These are phyloP conservation scores for Protobothrops mucrosquamatus DNA, from an alignment of 2,113 vertebrate genomes.

Conservation along the genomic window DNA sequence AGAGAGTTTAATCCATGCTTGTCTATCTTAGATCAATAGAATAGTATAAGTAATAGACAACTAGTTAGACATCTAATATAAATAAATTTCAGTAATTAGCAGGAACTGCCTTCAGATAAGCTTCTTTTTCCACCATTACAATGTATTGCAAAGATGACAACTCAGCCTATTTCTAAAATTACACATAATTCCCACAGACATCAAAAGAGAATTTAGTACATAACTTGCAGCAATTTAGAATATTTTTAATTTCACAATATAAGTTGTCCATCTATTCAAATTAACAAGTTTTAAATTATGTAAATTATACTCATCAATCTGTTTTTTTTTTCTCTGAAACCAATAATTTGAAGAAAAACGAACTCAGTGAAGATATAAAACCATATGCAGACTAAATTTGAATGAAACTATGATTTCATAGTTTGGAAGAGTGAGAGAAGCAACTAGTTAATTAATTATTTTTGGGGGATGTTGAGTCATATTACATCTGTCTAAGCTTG, in stretches of 20 bases:
- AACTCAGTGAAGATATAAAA: slow-evolving; percentile 12
- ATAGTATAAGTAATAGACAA: not conserved
- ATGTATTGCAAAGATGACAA: not conserved
- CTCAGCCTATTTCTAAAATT: not conserved
- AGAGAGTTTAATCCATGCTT: not conserved
- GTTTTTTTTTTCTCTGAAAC: not conserved
- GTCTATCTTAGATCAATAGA: not conserved
- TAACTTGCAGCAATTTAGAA: slow-evolving; percentile 1
- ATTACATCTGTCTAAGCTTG: slow-evolving; percentile 5
- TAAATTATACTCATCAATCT: slow-evolving; percentile 22
- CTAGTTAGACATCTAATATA: not conserved
- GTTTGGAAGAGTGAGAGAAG: not conserved
- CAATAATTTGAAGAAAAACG: not conserved
- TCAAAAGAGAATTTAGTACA: slow-evolving; percentile 9
- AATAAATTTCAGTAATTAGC: not conserved
- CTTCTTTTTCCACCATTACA: not conserved
- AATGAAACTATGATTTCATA: slow-evolving; percentile 17
- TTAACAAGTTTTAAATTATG: slow-evolving; percentile 16
- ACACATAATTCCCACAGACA: slow-evolving; percentile 5
- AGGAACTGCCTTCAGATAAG: slow-evolving; percentile 12
- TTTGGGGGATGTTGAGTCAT: slow-evolving; percentile 9
- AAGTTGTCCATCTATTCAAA: slow-evolving; percentile 9
- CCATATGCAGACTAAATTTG: not conserved
- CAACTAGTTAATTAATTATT: slow-evolving; percentile 8
- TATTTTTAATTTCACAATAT: slow-evolving; percentile 4